Percentiles rank a stretch among this genome's conserved stretches.
phyloP scores from a whole-genome alignment of 2,888 invertebrate genomes.

The Pseudococcus viburni region DNA sequence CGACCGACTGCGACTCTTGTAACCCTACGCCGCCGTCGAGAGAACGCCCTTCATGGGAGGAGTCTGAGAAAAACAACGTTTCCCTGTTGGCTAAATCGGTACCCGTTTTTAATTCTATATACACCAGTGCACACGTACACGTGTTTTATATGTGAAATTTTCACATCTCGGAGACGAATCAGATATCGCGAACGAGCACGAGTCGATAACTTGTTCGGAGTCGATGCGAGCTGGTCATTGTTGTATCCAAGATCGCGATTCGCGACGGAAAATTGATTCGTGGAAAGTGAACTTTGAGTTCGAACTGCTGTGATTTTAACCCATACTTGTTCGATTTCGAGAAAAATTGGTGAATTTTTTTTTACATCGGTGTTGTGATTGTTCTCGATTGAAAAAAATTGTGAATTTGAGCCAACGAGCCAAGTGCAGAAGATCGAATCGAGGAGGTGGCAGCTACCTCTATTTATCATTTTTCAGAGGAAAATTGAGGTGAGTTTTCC shows the following conservation, averaged over 20 bases:
- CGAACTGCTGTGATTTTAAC: too few relatives aligned
- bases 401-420: too few relatives aligned
- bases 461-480: too few relatives aligned
- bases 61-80: conserved; percentile 32
- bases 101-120: conserved; percentile 4
- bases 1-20: not conserved
- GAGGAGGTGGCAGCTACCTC: too few relatives aligned
- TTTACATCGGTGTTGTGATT: not conserved
- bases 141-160: conserved; percentile 18
- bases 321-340: too few relatives aligned
- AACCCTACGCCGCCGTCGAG: not conserved
- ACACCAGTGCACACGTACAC: conserved; percentile 17
- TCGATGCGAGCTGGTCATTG: not conserved
- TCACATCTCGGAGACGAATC: conserved; percentile 48
- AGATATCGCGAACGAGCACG: not conserved
- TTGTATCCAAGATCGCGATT: too few relatives aligned
- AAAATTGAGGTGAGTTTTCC: too few relatives aligned
- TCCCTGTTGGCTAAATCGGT: conserved; percentile 35
- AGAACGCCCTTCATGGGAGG: conserved; percentile 52
- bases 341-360: not conserved
- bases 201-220: conserved; percentile 42
- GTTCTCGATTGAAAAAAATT: not conserved
- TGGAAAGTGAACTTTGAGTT: too few relatives aligned
- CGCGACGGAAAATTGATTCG: too few relatives aligned
- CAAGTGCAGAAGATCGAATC: too few relatives aligned